Evolutionary conservation across 2,797 vertebrate genomes (phyloP).

Genomic region (Poeciliopsis gracilis): DNA sequence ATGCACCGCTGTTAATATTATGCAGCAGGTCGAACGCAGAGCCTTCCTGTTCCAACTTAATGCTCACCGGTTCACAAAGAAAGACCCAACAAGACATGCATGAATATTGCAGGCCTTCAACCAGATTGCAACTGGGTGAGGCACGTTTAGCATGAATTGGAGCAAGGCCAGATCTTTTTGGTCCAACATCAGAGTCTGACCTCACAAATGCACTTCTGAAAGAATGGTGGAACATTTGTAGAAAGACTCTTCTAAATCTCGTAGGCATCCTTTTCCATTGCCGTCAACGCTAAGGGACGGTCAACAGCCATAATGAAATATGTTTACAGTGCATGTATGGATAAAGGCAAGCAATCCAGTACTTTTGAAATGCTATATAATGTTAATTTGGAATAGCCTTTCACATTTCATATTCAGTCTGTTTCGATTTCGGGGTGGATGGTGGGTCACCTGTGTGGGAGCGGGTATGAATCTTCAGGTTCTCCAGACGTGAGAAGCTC

Average conservation of each 20-base stretch:
- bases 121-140: not conserved
- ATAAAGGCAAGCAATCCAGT: not conserved
- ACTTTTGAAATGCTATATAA: not conserved
- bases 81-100: not conserved
- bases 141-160: not conserved
- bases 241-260: not conserved
- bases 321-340: not conserved
- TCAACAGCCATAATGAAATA: not conserved
- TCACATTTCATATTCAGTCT: not conserved
- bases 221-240: not conserved
- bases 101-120: not conserved
- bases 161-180: not conserved
- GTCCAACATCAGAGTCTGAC: not conserved
- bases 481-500: constrained; percentile 97
- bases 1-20: not conserved
- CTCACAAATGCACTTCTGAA: not conserved
- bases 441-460: constrained; percentile 88
- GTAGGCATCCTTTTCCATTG: not conserved
- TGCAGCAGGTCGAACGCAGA: not conserved
- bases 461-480: constrained; percentile 97
- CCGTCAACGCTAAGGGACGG: not conserved
- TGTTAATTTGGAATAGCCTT: not conserved
- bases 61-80: not conserved
- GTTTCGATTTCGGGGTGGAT: not conserved
- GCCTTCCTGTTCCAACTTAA: not conserved